phyloP scores from a whole-genome alignment of 2,797 vertebrate species.

The Hipposideros larvatus region DNA sequence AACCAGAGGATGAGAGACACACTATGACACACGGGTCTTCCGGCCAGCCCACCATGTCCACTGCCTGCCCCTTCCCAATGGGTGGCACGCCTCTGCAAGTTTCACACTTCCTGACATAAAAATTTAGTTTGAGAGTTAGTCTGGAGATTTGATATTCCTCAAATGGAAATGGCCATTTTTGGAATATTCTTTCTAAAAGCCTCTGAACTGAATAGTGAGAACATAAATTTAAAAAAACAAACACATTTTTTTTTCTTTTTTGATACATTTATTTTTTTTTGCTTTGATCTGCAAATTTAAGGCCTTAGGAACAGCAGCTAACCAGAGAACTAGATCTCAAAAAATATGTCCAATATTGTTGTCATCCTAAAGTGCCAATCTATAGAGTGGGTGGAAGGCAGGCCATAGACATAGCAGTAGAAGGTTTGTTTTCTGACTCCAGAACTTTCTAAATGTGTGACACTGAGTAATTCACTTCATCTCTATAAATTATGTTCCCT shows the following conservation, averaged over 20 bases:
- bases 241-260: not conserved
- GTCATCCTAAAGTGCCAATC: not conserved
- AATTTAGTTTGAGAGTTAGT: not conserved
- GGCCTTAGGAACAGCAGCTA: not conserved
- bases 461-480: not conserved
- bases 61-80: not conserved
- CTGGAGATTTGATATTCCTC: not conserved
- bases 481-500: slow-evolving; percentile 8
- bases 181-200: not conserved
- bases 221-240: not conserved
- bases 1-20: not conserved
- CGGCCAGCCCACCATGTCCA: not conserved
- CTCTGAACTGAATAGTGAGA: not conserved
- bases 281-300: slow-evolving; percentile 28
- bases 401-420: not conserved
- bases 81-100: not conserved
- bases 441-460: not conserved
- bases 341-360: not conserved
- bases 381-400: not conserved
- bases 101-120: not conserved
- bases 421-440: not conserved
- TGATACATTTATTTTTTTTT: not conserved
- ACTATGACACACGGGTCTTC: no score
- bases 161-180: not conserved
- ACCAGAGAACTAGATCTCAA: not conserved